phyloP scores from a whole-genome alignment of 30 jellyfish, hydroid and myxozoan genomes.

The Aurelia sp. region DNA sequence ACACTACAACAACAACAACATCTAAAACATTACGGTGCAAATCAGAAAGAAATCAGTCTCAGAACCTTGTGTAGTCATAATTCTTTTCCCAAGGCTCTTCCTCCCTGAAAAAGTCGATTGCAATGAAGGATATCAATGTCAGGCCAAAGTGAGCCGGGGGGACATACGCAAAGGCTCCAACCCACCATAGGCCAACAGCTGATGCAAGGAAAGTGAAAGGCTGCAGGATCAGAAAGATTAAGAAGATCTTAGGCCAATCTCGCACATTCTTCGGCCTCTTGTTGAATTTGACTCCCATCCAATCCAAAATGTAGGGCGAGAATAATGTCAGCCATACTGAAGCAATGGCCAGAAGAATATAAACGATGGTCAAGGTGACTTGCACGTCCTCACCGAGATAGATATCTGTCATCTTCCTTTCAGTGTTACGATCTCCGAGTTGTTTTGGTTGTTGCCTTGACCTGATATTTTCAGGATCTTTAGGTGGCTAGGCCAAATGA shows the following conservation, averaged over 20 bases:
- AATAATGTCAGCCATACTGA: constrained; percentile 90
- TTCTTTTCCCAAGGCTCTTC: constrained; percentile 97
- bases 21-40: too few species aligned
- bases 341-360: constrained; percentile 81
- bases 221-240: constrained; percentile 79
- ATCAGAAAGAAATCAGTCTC: background rate
- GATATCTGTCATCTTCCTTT: constrained; percentile 58
- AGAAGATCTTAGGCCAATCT: constrained; percentile 94
- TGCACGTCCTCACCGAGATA: constrained; percentile 91
- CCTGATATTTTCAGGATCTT: background rate
- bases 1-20: too few species aligned
- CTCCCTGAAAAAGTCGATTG: constrained; percentile 91
- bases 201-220: constrained; percentile 88
- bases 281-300: constrained; percentile 93
- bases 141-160: constrained; percentile 93
- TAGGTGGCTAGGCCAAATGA: too few species aligned
- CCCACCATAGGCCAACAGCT: constrained; percentile 97
- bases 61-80: constrained; percentile 57
- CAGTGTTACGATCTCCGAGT: background rate
- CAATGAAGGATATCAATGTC: constrained; percentile 82
- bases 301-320: constrained; percentile 87
- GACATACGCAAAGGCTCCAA: constrained; percentile 86
- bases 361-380: constrained; percentile 84
- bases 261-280: constrained; percentile 78
- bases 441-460: background rate